These are phyloP conservation scores for Montipora sp. DNA, from an alignment of 64 coral and sea anemone species.

Conservation along the genomic window DNA sequence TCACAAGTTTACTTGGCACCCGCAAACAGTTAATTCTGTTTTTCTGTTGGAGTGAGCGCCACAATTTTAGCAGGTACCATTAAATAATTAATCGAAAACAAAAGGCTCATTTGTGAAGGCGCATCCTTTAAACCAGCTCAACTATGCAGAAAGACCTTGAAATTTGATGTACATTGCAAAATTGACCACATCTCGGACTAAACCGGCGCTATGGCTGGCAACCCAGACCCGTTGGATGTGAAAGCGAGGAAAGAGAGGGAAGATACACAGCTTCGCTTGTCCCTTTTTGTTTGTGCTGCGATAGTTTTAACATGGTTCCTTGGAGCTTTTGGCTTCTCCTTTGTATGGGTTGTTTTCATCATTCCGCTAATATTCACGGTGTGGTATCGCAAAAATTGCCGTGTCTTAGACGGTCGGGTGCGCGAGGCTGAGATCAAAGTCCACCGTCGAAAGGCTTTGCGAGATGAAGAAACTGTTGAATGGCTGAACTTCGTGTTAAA, in stretches of 20 bases:
- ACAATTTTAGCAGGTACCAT: constrained; percentile 33
- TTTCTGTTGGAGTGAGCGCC: not conserved
- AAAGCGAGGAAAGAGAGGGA: constrained; percentile 72
- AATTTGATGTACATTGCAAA: not conserved
- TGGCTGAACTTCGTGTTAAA: constrained; percentile 96
- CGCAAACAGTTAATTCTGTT: not conserved
- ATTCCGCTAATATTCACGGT: constrained; percentile 88
- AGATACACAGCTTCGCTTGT: constrained; percentile 75
- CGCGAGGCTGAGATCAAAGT: constrained; percentile 88
- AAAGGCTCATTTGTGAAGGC: constrained; percentile 19
- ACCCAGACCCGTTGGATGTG: constrained; percentile 61
- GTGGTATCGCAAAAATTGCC: constrained; percentile 85
- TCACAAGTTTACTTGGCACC: no score
- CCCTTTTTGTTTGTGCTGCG: constrained; percentile 73
- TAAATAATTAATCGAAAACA: constrained; percentile 54
- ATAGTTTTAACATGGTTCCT: constrained; percentile 73
- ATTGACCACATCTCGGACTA: not conserved
- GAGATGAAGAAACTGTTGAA: constrained; percentile 89
- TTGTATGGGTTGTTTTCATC: constrained; percentile 75
- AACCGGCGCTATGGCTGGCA: constrained; percentile 3
- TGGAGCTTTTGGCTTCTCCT: constrained; percentile 79
- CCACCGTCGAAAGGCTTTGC: constrained; percentile 83
- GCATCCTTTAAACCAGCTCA: not conserved
- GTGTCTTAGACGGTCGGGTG: constrained; percentile 67
- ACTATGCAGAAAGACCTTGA: constrained; percentile 6